Conservation (phyloP, 2,113 vertebrate species). For the Poeciliopsis turrubarensis region DNA sequence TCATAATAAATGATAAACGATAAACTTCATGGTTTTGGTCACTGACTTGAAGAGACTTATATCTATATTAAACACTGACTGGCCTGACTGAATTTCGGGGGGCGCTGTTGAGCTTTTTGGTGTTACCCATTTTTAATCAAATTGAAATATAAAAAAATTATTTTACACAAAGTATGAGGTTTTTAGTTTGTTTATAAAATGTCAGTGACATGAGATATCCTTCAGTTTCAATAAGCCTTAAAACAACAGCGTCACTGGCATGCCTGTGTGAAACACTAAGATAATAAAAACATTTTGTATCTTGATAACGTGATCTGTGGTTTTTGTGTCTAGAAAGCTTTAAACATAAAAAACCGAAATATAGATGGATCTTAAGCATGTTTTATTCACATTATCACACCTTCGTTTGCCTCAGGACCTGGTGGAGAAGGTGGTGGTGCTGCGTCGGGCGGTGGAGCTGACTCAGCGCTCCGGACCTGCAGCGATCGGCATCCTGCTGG, state of each 20-base stretch:
- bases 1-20: no score
- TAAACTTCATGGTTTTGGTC: no score
- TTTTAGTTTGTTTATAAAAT: no score
- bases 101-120: not conserved
- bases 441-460: slow-evolving; percentile 88
- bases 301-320: not conserved
- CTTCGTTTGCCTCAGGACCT: slow-evolving; percentile 81
- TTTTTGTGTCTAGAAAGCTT: not conserved
- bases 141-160: not conserved
- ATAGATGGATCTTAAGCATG: not conserved
- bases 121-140: not conserved
- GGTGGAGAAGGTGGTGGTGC: slow-evolving; percentile 94
- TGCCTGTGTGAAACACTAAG: no score
- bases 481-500: slow-evolving; percentile 84
- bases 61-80: not conserved
- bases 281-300: no score
- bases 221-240: not conserved
- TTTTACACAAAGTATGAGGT: no score
- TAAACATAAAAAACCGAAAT: not conserved
- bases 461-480: slow-evolving; percentile 78
- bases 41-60: no score
- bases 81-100: not conserved
- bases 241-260: no score
- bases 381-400: not conserved
- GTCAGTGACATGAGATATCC: no score